A percentile compares a stretch with the other conserved stretches of the same genome.
Evolutionary conservation across 2,797 vertebrate genomes (phyloP).

Genomic region (Tragopan temminckii): DNA sequence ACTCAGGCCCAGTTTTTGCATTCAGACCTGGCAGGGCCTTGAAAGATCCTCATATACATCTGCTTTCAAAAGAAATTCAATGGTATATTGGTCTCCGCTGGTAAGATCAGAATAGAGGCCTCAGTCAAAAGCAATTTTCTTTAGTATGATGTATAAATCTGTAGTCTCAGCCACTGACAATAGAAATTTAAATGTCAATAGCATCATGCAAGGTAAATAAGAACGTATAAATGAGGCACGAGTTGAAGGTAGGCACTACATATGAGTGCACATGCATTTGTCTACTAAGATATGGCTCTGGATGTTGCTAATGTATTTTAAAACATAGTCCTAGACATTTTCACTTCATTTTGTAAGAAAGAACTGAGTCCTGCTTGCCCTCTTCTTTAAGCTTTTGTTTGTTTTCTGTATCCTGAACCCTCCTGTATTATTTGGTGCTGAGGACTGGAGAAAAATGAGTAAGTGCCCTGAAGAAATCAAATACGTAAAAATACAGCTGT

Average conservation of each 20-base stretch:
- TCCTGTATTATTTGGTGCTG: neutral
- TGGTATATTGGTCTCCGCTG: neutral
- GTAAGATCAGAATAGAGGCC: accelerated
- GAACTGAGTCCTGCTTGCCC: neutral
- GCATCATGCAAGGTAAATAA: neutral
- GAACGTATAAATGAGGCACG: neutral
- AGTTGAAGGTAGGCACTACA: neutral
- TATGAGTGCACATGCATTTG: neutral
- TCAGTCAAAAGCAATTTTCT: neutral
- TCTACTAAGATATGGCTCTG: neutral
- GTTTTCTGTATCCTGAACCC: neutral
- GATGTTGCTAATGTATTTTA: neutral
- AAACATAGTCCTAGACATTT: neutral
- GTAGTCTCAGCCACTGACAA: neutral
- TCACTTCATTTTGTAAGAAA: neutral
- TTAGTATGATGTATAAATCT: neutral
- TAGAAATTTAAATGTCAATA: conserved; percentile 14
- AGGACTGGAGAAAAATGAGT: neutral
- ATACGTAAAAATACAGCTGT: neutral
- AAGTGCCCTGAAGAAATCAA: neutral
- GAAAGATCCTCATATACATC: neutral
- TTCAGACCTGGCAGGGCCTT: neutral
- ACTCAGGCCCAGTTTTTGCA: neutral
- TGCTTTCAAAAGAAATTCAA: neutral
- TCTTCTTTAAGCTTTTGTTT: neutral